These are phyloP conservation scores for Sterna hirundo DNA, from an alignment of 2,113 vertebrate species.

Conservation along the genomic window DNA sequence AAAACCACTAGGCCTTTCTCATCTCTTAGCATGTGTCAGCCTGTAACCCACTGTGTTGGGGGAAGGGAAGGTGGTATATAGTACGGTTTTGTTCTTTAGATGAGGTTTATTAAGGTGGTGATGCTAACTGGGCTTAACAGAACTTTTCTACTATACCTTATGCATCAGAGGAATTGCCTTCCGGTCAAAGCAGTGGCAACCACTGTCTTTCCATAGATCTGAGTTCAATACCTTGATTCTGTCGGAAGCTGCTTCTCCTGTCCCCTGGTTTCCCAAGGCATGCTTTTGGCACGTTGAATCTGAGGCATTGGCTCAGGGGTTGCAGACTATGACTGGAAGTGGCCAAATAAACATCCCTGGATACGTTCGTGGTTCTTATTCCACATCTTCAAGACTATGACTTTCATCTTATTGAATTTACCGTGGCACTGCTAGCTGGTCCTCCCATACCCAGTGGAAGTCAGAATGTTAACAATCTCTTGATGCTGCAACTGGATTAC, in stretches of 20 bases:
- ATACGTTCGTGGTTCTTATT: background rate
- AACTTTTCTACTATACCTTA: background rate
- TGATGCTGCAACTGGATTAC: background rate
- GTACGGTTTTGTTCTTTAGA: background rate
- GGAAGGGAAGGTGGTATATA: background rate
- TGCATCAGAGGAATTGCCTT: background rate
- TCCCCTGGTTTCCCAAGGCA: background rate
- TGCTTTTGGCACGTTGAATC: background rate
- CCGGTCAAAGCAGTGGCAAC: background rate
- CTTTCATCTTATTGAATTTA: background rate
- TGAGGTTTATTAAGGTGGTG: background rate
- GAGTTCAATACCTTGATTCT: background rate
- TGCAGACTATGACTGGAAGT: background rate
- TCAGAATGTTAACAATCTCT: background rate
- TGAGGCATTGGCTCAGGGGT: background rate
- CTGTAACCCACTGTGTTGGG: background rate
- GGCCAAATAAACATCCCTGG: background rate
- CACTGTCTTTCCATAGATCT: background rate
- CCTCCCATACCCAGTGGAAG: background rate
- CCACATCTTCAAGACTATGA: background rate
- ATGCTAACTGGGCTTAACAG: background rate
- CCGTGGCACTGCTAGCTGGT: background rate
- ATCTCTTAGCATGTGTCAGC: background rate
- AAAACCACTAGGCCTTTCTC: background rate
- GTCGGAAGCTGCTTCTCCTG: background rate